These are phyloP conservation scores for Pristionchus entomophagus DNA, from an alignment of 2,888 invertebrate species.

Conservation along the genomic window DNA sequence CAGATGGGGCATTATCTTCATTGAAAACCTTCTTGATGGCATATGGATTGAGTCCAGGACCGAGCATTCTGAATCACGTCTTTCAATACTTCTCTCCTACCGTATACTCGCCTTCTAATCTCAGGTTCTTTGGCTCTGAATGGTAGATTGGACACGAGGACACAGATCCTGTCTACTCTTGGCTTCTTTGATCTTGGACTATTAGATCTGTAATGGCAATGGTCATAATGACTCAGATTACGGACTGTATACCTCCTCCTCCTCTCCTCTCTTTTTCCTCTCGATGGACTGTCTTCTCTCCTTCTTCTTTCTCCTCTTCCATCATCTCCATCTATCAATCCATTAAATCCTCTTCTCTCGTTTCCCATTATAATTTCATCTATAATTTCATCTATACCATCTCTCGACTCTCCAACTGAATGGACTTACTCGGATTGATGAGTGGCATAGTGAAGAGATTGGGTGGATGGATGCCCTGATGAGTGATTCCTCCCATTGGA, in stretches of 20 bases:
- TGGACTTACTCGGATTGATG: background rate
- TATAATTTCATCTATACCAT: too few relatives aligned
- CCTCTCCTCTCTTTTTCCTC: slow-evolving; percentile 43
- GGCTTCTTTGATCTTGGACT: slow-evolving; percentile 37
- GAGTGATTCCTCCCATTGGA: background rate
- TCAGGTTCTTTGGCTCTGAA: slow-evolving; percentile 64
- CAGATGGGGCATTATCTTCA: slow-evolving; percentile 43
- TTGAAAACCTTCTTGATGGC: slow-evolving; percentile 25
- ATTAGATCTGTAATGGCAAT: background rate
- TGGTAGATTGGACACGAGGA: slow-evolving; percentile 67
- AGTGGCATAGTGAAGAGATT: background rate
- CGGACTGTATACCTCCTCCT: slow-evolving; percentile 45
- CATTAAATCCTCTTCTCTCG: background rate
- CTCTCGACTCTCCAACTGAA: background rate
- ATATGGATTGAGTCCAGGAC: background rate
- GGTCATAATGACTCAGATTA: background rate
- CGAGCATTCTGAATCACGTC: background rate
- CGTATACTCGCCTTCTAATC: slow-evolving; percentile 57
- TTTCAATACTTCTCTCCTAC: background rate
- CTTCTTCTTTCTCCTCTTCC: slow-evolving; percentile 26
- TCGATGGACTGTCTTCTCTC: slow-evolving; percentile 45
- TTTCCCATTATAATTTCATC: slow-evolving; percentile 4
- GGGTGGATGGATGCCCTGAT: background rate
- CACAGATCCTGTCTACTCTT: slow-evolving; percentile 58
- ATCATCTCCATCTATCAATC: background rate